Percentiles rank a stretch among this genome's conserved stretches.
Evolutionary conservation across 2,113 vertebrate species (phyloP).

Genomic region (Mesoclemmys tuberculata): DNA sequence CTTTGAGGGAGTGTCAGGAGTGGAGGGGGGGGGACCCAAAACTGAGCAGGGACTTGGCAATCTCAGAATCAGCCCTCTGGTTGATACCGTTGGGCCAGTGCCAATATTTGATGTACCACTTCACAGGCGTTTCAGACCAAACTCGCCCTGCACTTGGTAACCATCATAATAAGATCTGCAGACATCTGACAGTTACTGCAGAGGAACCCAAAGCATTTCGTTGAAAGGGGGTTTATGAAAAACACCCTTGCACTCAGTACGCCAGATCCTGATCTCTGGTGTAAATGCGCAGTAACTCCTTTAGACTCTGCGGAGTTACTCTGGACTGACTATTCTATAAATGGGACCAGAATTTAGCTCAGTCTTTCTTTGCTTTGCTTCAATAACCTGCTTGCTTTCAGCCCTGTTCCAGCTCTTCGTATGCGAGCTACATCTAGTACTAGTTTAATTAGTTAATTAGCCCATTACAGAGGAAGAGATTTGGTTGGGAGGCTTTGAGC

Average conservation of each 20-base stretch:
- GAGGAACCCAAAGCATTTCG: conserved; percentile 47
- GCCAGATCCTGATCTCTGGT: not conserved
- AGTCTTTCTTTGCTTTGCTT: not conserved
- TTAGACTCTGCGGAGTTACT: accelerated
- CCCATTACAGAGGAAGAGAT: not conserved
- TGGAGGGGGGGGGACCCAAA: not conserved
- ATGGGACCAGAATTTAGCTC: not conserved
- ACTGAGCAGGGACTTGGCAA: conserved; percentile 31
- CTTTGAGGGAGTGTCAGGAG: not conserved
- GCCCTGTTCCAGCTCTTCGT: not conserved
- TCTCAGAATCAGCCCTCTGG: conserved; percentile 13
- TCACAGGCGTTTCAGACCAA: conserved; percentile 73
- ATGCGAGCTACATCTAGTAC: accelerated
- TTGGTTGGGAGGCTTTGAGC: not conserved
- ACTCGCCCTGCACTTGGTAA: conserved; percentile 62
- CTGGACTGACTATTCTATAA: accelerated
- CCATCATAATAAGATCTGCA: conserved; percentile 55
- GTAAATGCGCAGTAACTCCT: not conserved
- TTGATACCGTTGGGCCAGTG: conserved; percentile 34
- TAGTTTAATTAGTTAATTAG: accelerated
- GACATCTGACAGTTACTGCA: conserved; percentile 55
- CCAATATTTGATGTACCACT: conserved; percentile 80
- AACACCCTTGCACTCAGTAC: not conserved
- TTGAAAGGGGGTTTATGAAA: not conserved
- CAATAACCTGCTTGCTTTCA: not conserved